A percentile compares a stretch with the other conserved stretches of the same genome.
Evolutionary conservation across 2,113 vertebrate genomes (phyloP).

Genomic region (Potamarius usumacintae): DNA sequence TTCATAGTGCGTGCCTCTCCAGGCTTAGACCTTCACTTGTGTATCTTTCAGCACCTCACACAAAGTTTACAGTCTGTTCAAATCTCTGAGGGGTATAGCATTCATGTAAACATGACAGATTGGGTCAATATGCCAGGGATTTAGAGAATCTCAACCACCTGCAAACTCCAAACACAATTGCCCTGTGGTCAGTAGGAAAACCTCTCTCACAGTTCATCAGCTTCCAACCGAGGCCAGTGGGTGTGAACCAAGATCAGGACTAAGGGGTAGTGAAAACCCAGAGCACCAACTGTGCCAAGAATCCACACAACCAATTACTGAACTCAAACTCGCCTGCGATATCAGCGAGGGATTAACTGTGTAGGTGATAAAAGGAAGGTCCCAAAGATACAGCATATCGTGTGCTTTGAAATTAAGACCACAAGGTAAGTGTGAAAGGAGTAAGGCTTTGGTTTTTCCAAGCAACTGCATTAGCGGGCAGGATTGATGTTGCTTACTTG

Average conservation of each 20-base stretch:
- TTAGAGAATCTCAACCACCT: conserved; percentile 35
- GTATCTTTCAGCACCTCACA: conserved; percentile 50
- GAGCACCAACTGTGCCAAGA: neutral
- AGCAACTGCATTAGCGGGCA: neutral
- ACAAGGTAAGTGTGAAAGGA: conserved; percentile 18
- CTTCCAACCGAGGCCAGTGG: neutral
- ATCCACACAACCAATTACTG: neutral
- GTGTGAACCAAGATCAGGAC: neutral
- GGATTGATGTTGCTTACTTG: neutral
- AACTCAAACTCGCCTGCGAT: neutral
- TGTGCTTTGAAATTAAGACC: conserved; percentile 31
- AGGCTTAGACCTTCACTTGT: conserved; percentile 42
- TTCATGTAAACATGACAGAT: conserved; percentile 47
- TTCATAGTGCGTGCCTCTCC: conserved; percentile 47
- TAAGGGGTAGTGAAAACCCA: neutral
- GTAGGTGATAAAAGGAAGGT: conserved; percentile 16
- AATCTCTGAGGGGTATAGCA: conserved; percentile 2
- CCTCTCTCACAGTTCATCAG: neutral
- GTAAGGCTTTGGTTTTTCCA: conserved; percentile 1
- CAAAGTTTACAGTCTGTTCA: conserved; percentile 51
- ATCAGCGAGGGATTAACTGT: conserved; percentile 13
- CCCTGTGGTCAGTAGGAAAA: neutral
- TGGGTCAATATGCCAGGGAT: conserved; percentile 40
- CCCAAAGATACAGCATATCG: neutral
- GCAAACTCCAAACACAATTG: neutral